Base-by-base conservation (phyloP, 2,888 invertebrate genomes). In the Harmothoe impar region DNA sequence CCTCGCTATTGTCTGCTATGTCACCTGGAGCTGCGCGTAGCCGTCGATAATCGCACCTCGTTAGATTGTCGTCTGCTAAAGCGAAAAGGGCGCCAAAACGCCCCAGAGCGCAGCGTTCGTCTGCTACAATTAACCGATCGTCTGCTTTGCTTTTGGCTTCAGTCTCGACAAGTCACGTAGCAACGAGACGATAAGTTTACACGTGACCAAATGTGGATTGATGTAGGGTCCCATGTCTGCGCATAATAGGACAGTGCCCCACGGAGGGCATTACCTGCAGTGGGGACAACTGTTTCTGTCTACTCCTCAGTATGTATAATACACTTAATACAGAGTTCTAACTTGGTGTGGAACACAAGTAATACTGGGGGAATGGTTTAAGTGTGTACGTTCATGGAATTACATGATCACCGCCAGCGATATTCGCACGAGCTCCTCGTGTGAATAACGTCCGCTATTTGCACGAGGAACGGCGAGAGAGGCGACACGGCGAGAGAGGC, bases 1-100 rank as follows among this genome's bases (percentile, higher is more conserved):
- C 72, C 72, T 72, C 29, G 5, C 72, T 72, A 72, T 72, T 72
- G 72, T 72, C 72, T 72, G 29, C 31, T 29, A 15, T 72, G 25
- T 12, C n/a, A 72, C 72, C 25, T 72, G 72, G 72, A 23, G 29
- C 72, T 15, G 72, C 17, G 20, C 31, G 29, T 29, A 72, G 20
- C 29, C 72, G 31, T 72, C 72, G 25, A 72, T 72, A 72, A 72
- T 72, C 72, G 72, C 72, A 29, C 31, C 72, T 72, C 72, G 72
- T 72, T 12, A 72, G 72, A 72, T 29, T 29, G 72, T 72, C 72
- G 72, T 72, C 72, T 72, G 72, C 72, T 72, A 23, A 72, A 43
- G 25, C 72, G 29, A 29, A 72, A 72, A 72, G 72, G 72, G 72
- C 72, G 72, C 29, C 15, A 72, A 62, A 72, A 72, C 29, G 72